Base-by-base conservation (phyloP, 2,888 invertebrate species). In the Eupeodes luniger region DNA sequence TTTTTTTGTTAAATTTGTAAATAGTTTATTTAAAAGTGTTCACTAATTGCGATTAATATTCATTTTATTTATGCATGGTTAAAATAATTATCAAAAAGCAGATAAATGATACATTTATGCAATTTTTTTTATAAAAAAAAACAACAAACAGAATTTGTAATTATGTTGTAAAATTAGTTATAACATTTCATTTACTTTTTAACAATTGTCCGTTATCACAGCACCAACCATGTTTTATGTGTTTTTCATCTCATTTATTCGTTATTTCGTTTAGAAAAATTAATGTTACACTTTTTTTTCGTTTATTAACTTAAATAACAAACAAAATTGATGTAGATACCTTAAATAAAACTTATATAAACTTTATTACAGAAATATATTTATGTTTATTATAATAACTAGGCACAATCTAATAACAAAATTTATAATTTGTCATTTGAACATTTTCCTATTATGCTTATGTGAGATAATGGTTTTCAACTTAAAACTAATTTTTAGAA, bases 141-240 rank as follows among this genome's bases (percentile, higher is more conserved):
- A 69, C 57, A 70, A 67, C 59, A 67, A 75, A 51, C 49, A 62
- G 5, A 83, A 67, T 66, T 77, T 72, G 36, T 36, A 70, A 70
- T 70, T 70, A 19, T 69, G 40, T 77, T 51, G 62, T 77, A 77
- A 81, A 87, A 70, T 80, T 78, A 44, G 77, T 59, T 75, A 78
- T 85, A 81, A 80, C 59, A 75, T 72, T 69, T 75, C 66, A 80
- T 62, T 80, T 81, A 69, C 53, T 87, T 85, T 89, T 89, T 78
- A 89, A 89, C 90, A 90, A 90, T 89, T 90, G 89, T 90, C 90
- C 89, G 89, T 89, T 91, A 91, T 91, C 91, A 91, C 91, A 91
- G 91, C 91, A 90, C 90, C 90, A 90, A 91, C 90, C 89, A 89
- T 90, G 82, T 88, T 89, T 87, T 87, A 64, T 81, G 59, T 19